phyloP scores from a whole-genome alignment of 2,888 invertebrate species.

The Timema cristinae region DNA sequence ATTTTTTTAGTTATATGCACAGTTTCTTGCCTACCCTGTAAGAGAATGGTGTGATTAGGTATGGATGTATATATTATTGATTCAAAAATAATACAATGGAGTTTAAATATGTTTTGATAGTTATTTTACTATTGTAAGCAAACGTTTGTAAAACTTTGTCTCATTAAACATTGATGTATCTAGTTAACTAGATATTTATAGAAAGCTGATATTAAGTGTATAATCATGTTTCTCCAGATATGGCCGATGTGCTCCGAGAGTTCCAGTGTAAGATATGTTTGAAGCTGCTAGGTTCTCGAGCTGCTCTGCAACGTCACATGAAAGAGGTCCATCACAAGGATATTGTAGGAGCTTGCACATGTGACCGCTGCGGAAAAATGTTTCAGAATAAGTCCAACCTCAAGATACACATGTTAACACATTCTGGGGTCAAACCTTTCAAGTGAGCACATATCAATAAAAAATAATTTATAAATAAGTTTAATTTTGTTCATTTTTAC shows the following conservation, averaged over 20 bases:
- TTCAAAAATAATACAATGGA: no score
- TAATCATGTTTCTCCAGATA: slow-evolving; percentile 46
- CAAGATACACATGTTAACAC: slow-evolving; percentile 73
- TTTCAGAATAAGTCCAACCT: slow-evolving; percentile 73
- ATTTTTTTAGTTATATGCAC: no score
- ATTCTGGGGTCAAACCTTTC: slow-evolving; percentile 71
- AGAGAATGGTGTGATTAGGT: no score
- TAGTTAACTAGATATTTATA: neutral
- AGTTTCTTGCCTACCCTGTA: no score
- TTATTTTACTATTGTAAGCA: no score
- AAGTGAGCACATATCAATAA: slow-evolving; percentile 45
- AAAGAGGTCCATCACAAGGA: slow-evolving; percentile 69
- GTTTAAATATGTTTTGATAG: no score
- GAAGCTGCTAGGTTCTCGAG: slow-evolving; percentile 66
- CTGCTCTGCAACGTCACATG: slow-evolving; percentile 65
- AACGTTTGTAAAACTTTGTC: no score
- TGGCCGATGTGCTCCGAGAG: slow-evolving; percentile 64
- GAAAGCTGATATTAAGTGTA: neutral
- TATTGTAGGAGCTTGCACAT: slow-evolving; percentile 53
- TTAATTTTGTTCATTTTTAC: slow-evolving; percentile 2
- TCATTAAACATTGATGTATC: no score
- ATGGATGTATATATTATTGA: no score
- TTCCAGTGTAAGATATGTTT: slow-evolving; percentile 70
- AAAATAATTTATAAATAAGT: slow-evolving; percentile 29
- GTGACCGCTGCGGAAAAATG: slow-evolving; percentile 66